A percentile compares a stretch with the other conserved stretches of the same genome.
phyloP scores from a whole-genome alignment of 2,113 vertebrate species.

The Hippopotamus amphibius region DNA sequence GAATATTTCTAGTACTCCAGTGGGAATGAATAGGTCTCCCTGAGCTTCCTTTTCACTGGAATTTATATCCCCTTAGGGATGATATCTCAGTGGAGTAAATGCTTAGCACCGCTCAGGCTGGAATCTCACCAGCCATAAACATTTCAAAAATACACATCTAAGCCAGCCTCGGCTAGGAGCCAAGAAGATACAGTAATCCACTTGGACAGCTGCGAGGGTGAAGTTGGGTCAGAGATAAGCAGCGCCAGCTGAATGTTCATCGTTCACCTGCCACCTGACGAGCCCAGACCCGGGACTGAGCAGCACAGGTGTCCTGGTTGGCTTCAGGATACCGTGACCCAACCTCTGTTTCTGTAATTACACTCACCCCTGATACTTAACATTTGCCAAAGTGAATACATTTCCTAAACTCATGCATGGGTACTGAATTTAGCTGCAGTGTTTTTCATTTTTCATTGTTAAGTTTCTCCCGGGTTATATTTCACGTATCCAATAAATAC shows the following conservation, averaged over 20 bases:
- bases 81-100: background rate
- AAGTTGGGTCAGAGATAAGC: conserved; percentile 68
- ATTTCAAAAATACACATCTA: conserved; percentile 47
- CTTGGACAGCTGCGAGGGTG: conserved; percentile 66
- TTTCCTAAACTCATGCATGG: background rate
- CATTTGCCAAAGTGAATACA: background rate
- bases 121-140: background rate
- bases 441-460: background rate
- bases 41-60: background rate
- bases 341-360: background rate
- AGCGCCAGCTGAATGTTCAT: fast-evolving
- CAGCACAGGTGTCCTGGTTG: background rate
- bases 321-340: background rate
- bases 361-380: background rate
- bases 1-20: background rate
- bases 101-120: background rate
- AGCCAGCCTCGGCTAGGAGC: conserved; percentile 54
- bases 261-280: background rate
- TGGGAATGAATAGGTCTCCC: background rate
- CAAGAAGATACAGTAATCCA: conserved; percentile 62
- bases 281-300: background rate
- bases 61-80: background rate
- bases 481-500: conserved; percentile 27
- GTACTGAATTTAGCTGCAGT: background rate
- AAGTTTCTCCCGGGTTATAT: conserved; percentile 13